Evolutionary conservation across 2,888 invertebrate genomes (phyloP), one percentile per base, ranked within the genome.

Genomic region (Machimus atricapillus): DNA sequence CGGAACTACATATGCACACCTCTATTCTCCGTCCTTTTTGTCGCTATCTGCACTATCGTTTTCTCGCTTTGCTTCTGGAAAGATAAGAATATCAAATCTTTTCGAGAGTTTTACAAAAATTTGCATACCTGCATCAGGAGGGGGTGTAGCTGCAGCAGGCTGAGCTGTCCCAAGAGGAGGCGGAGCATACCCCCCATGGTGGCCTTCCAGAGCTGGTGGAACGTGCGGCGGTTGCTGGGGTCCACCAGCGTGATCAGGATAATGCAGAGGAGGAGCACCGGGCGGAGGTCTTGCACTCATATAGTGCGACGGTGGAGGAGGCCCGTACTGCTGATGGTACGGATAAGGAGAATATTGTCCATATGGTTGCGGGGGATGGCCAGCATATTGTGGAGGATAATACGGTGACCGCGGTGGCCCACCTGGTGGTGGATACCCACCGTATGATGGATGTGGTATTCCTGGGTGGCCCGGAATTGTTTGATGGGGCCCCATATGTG

Each of bases 311-410:
- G 91, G 91, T 34, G 90, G 91, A 43, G 92, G 92, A 9, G 92
- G 92, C 0, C 90, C 91, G 87, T 91, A 92, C 2, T 91, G 92
- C 77, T 92, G 92, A 89, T 93, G 93, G 87, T 93, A 93, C 6
- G 92, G 91, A 88, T 92, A 91, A 19, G 92, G 92, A 34, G 91
- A 89, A 86, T 92, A 91, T 87, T 92, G 92, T 5, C 90, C 90
- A 83, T 92, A 92, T 7, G 92, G 90, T 88, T 92, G 91, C 6
- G 92, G 90, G 12, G 93, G 92, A 89, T 92, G 91, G 0, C 91
- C 91, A 2, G 91, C 91, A 87, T 92, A 93, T 87, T 92, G 93
- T 9, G 93, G 92, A 88, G 92, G 91, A 89, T 93, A 93, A 87
- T 92, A 92, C 9, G 92, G 92, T 0, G 92, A 90, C 5, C 93